Evolutionary conservation across 53 echinoderm and acorn worm species (phyloP), one percentile per base, ranked within the genome.

Genomic region (Zoroaster sp.): DNA sequence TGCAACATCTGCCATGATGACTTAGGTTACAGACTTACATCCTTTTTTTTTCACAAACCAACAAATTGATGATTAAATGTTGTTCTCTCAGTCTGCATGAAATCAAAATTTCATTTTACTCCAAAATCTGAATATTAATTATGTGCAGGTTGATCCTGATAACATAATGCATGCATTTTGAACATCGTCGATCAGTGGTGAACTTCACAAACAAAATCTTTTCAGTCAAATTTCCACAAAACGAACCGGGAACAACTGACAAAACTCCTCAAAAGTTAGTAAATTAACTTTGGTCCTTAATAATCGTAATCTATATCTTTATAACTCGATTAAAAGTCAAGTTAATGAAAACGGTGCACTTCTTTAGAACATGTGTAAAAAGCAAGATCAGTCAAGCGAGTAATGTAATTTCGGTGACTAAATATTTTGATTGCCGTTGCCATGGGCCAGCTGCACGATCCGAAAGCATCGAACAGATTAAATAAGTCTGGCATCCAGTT

Each of bases 1-100:
- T 28, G 91, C 87, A 42, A 91, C 65, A 20, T 85, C 85, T 37
- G 85, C 85, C 85, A 85, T 85, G 14, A 34, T 83, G 67, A 1
- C 37, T 71, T 35, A 3, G 6, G 5, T 28, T 7, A n/a, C n/a
- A n/a, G n/a, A n/a, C n/a, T n/a, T n/a, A n/a, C n/a, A n/a, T n/a
- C n/a, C n/a, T n/a, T n/a, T n/a, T n/a, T n/a, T n/a, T n/a, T n/a
- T n/a, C n/a, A n/a, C n/a, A n/a, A n/a, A n/a, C n/a, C n/a, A n/a
- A n/a, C n/a, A n/a, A n/a, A n/a, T n/a, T n/a, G n/a, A n/a, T n/a
- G n/a, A n/a, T n/a, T n/a, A n/a, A n/a, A n/a, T n/a, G n/a, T n/a
- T n/a, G n/a, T n/a, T n/a, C n/a, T n/a, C n/a, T n/a, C n/a, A n/a
- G n/a, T n/a, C n/a, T n/a, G n/a, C n/a, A n/a, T n/a, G n/a, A n/a